Evolutionary conservation across 2,888 invertebrate genomes (phyloP), one percentile per base, ranked within the genome.

Genomic region (Eulithis prunata): DNA sequence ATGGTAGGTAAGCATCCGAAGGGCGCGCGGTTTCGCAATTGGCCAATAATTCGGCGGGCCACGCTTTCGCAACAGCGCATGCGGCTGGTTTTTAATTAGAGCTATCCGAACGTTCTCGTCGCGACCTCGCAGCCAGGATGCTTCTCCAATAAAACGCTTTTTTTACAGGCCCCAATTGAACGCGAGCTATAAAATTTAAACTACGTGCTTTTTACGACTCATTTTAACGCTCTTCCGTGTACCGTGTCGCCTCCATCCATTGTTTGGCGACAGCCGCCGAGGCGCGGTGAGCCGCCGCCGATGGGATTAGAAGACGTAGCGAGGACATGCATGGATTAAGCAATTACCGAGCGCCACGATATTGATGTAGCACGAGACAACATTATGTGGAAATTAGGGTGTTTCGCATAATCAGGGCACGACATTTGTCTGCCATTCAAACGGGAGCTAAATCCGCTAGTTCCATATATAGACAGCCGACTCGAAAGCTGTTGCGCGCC

Each of bases 141-240:
- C 88, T 85, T 80, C 86, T 86, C 82, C 87, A 90, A 91, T 91
- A 92, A 92, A 91, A 91, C 83, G 83, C 81, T 85, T 91, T 89
- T 21, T 92, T 92, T 92, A 92, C 90, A 87, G 83, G 84, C 90
- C 86, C 84, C 92, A 92, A 92, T 92, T 91, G 91, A 88, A 90
- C 85, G 83, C 80, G 78, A 78, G 85, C 83, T 83, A 88, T 92
- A 91, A 93, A 92, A 91, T 89, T 90, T 79, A 88, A 89, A 92
- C 88, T 88, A 88, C 84, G 86, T 85, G 83, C 82, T 90, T 90
- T 91, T 93, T 90, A 92, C 87, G 91, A 91, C 83, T 79, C 75
- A 81, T 87, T 89, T 87, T 84, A 86, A 88, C 86, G 81, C 79
- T 87, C 88, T 92, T 91, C 91, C 91, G 91, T 79, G 86, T 88